Base-by-base conservation (phyloP, 2,113 vertebrate species). In the Clarias gariepinus region DNA sequence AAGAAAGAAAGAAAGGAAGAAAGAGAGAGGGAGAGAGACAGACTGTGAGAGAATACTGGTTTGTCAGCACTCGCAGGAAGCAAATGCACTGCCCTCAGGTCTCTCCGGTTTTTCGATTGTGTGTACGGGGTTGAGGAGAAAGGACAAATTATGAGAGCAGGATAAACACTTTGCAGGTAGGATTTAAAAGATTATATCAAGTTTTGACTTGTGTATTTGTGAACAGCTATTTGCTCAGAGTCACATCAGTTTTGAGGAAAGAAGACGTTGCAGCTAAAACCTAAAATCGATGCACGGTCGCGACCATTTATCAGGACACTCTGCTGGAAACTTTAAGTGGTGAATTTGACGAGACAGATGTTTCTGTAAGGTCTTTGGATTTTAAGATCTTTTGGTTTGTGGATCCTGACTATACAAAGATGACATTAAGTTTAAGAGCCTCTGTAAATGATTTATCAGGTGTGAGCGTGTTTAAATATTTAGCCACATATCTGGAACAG, bases 401-500 rank as follows among this genome's bases (percentile, higher is more conserved):
- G 89, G 78, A 86, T 88, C 36, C 73, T 25, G 86, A 90, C 71
- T 89, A 87, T 85, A 83, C 81, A 83, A 21, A 88, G 41, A 86
- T 86, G 71, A 87, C 64, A 84, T 90, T 28, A 47, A 68, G 85
- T 88, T 92, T 88, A 83, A 89, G 89, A 90, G n/a, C 88, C 84
- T 89, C 86, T 89, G 41, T 78, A 87, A 64, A 60, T 61, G 79
- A 83, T 87, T 89, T 84, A 82, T 86, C 66, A 86, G 68, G 88
- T 89, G 58, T 82, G 74, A 91, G 90, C 82, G 53, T 87, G 66
- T 23, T 84, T 83, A 86, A 90, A 86, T 73, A 85, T 63, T 73
- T 41, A 57, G 28, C 81, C 68, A 76, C 23, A 53, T 87, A 57
- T 87, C 78, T 86, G 80, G 60, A 79, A 81, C 73, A 77, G 58